These are phyloP conservation scores for Pimpla rufipes DNA, from an alignment of 2,888 invertebrate species.

Conservation along the genomic window DNA sequence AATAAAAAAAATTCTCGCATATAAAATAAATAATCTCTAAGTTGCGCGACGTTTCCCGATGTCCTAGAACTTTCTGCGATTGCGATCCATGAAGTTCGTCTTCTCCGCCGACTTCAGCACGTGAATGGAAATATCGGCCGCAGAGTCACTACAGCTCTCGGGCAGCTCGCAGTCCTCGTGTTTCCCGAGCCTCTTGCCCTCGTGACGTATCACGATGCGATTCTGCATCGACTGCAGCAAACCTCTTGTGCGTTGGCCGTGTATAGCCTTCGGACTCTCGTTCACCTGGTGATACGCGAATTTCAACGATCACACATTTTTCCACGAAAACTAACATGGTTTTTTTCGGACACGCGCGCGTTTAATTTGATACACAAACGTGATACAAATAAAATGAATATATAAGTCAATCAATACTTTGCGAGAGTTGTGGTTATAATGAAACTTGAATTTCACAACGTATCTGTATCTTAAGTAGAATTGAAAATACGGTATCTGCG, in stretches of 20 bases:
- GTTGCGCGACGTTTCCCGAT: not conserved
- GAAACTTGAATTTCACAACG: no score
- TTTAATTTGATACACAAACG: no score
- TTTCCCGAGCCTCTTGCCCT: slow-evolving; percentile 69
- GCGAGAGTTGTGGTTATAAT: no score
- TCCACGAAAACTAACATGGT: no score
- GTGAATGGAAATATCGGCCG: slow-evolving; percentile 72
- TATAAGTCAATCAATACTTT: no score
- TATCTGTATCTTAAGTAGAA: no score
- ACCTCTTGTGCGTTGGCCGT: slow-evolving; percentile 69
- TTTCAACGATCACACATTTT: no score
- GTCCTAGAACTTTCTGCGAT: not conserved
- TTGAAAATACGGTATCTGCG: no score
- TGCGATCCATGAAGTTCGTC: slow-evolving; percentile 67
- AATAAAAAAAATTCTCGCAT: not conserved
- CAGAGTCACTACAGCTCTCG: slow-evolving; percentile 67
- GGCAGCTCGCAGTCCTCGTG: slow-evolving; percentile 49
- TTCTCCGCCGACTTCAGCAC: slow-evolving; percentile 72
- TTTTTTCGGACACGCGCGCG: no score
- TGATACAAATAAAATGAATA: no score
- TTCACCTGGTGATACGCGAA: slow-evolving; percentile 52
- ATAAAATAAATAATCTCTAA: slow-evolving; percentile 33
- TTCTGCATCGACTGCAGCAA: slow-evolving; percentile 73
- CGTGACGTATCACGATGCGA: slow-evolving; percentile 78
- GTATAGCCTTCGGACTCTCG: slow-evolving; percentile 60